These are phyloP conservation scores for Heliconius congener DNA, from an alignment of 1,140 invertebrate genomes.

Conservation along the genomic window DNA sequence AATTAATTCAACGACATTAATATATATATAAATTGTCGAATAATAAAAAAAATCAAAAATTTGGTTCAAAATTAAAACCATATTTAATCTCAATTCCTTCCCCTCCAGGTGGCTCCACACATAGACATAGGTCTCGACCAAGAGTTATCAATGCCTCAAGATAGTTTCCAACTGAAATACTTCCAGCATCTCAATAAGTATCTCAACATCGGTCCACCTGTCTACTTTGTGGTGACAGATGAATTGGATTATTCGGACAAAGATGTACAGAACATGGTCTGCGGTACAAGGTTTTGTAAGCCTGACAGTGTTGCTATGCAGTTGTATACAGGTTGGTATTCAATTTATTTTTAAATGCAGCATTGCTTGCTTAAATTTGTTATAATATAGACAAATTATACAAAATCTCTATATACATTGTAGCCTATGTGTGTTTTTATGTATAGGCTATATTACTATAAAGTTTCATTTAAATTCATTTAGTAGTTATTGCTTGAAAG, in stretches of 20 bases:
- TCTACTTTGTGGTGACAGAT: constrained; percentile 97
- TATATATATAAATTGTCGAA: too few relatives aligned
- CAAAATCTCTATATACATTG: too few relatives aligned
- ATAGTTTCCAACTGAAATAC: constrained; percentile 96
- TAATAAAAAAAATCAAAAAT: too few relatives aligned
- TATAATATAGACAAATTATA: not conserved
- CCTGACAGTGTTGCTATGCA: constrained; percentile 92
- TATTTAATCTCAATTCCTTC: not conserved
- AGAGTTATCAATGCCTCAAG: constrained; percentile 98
- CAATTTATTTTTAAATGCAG: not conserved
- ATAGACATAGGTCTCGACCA: constrained; percentile 98
- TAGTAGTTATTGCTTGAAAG: too few relatives aligned
- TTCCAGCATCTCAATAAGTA: constrained; percentile 93
- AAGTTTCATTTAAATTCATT: too few relatives aligned
- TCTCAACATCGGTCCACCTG: constrained; percentile 96
- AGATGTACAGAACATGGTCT: constrained; percentile 91
- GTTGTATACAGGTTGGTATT: constrained; percentile 85
- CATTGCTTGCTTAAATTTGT: not conserved
- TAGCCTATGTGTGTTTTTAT: too few relatives aligned
- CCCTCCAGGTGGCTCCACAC: constrained; percentile 86
- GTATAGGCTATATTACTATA: too few relatives aligned
- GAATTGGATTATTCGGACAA: constrained; percentile 89
- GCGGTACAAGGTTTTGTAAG: constrained; percentile 90
- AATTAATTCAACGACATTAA: too few relatives aligned
- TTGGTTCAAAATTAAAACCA: not conserved